Conservation (phyloP, 2,113 vertebrate species). For the Apodemus sylvaticus region DNA sequence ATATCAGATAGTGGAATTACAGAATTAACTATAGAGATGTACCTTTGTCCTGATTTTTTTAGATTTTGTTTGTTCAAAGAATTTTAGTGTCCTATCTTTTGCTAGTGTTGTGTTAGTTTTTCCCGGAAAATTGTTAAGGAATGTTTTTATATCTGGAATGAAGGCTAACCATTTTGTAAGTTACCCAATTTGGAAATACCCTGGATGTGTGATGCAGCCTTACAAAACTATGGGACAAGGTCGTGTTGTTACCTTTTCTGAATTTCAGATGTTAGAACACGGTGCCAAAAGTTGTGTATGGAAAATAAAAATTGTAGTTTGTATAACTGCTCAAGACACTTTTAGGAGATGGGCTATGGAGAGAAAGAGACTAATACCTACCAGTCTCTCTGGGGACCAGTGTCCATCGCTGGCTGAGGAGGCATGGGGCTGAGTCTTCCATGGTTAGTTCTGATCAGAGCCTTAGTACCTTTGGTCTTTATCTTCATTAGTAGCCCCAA, state of each 20-base stretch:
- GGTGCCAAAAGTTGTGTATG: background rate
- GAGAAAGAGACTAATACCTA: background rate
- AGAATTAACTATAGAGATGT: conserved; percentile 7
- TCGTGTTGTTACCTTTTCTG: conserved; percentile 19
- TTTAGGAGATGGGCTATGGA: background rate
- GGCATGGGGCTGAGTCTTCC: background rate
- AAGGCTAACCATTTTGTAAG: conserved; percentile 18
- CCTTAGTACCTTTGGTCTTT: background rate
- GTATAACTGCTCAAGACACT: background rate
- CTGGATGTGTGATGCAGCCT: background rate
- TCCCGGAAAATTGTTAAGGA: background rate
- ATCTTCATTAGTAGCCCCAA: conserved; percentile 31
- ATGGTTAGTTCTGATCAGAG: background rate
- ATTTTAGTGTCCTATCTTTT: background rate
- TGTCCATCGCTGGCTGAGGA: background rate
- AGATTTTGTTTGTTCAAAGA: conserved; percentile 11
- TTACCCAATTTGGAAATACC: background rate
- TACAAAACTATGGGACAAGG: background rate
- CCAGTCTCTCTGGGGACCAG: background rate
- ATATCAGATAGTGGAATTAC: background rate
- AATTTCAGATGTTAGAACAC: conserved; percentile 41
- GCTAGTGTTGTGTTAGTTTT: background rate
- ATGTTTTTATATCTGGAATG: background rate
- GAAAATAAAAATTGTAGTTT: background rate
- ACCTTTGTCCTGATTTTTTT: background rate